Percentiles rank a stretch among this genome's conserved stretches.
Evolutionary conservation across 2,113 vertebrate species (phyloP).

Genomic region (Trogon melanurus): DNA sequence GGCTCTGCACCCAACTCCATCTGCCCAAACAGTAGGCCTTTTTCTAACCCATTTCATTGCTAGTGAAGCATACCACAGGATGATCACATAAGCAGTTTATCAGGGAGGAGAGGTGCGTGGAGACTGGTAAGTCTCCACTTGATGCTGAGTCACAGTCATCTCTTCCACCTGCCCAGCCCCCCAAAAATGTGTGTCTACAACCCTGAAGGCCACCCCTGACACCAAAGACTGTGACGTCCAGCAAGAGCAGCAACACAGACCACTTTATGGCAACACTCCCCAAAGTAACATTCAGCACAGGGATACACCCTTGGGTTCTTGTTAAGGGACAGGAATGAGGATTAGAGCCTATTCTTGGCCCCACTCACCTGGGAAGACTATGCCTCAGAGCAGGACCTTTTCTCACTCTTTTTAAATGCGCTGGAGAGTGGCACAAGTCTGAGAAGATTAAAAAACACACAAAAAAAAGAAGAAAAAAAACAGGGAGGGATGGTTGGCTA

Average conservation of each 20-base stretch:
- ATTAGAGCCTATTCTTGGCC: background rate
- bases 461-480: background rate
- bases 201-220: background rate
- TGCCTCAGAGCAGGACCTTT: background rate
- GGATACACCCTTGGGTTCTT: background rate
- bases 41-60: background rate
- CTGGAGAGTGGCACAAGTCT: background rate
- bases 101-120: accelerated
- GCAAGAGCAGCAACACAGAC: background rate
- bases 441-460: background rate
- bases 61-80: background rate
- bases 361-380: background rate
- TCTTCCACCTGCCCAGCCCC: background rate
- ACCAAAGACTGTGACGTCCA: background rate
- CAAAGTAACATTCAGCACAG: background rate
- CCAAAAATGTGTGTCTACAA: background rate
- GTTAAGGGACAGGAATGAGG: background rate
- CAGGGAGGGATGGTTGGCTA: background rate
- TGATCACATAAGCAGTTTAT: background rate
- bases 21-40: background rate
- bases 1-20: background rate
- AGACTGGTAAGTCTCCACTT: background rate
- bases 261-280: background rate
- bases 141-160: background rate
- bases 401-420: background rate